These are phyloP conservation scores for Troides oblongomaculatus DNA, from an alignment of 2,888 invertebrate species.

Conservation along the genomic window DNA sequence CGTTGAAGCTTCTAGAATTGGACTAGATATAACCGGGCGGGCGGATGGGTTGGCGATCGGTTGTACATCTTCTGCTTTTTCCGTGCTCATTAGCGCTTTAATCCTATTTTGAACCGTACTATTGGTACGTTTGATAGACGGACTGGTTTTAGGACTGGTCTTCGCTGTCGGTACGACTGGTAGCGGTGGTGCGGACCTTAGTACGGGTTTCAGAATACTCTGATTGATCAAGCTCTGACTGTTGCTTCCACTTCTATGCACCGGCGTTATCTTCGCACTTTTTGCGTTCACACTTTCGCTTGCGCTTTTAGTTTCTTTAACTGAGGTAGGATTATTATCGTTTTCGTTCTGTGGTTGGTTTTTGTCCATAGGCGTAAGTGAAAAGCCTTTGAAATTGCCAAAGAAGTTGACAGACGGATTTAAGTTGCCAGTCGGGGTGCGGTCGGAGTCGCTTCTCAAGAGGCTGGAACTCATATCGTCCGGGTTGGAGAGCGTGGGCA, in stretches of 20 bases:
- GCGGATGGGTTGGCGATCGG: slow-evolving; percentile 82
- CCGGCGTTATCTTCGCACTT: slow-evolving; percentile 80
- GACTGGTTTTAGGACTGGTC: slow-evolving; percentile 60
- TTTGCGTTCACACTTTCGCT: slow-evolving; percentile 45
- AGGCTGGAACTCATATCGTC: slow-evolving; percentile 87
- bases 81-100: slow-evolving; percentile 65
- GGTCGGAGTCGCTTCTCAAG: slow-evolving; percentile 76
- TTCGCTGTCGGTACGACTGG: slow-evolving; percentile 77
- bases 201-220: slow-evolving; percentile 67
- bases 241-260: slow-evolving; percentile 67
- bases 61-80: slow-evolving; percentile 62
- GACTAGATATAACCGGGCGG: slow-evolving; percentile 89
- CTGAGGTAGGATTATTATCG: slow-evolving; percentile 34
- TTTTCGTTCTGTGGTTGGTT: slow-evolving; percentile 49
- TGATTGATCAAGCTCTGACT: slow-evolving; percentile 60
- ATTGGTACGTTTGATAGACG: slow-evolving; percentile 64
- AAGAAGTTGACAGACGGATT: slow-evolving; percentile 84
- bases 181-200: slow-evolving; percentile 82
- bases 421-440: slow-evolving; percentile 68
- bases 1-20: slow-evolving; percentile 90
- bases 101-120: slow-evolving; percentile 69
- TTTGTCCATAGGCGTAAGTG: slow-evolving; percentile 83
- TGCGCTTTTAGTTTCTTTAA: slow-evolving; percentile 31
- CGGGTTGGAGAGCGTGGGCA: slow-evolving; percentile 80
- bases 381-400: slow-evolving; percentile 93